These are phyloP conservation scores for Erythrocebus patas DNA, from an alignment of 2,113 vertebrate species.

Conservation along the genomic window DNA sequence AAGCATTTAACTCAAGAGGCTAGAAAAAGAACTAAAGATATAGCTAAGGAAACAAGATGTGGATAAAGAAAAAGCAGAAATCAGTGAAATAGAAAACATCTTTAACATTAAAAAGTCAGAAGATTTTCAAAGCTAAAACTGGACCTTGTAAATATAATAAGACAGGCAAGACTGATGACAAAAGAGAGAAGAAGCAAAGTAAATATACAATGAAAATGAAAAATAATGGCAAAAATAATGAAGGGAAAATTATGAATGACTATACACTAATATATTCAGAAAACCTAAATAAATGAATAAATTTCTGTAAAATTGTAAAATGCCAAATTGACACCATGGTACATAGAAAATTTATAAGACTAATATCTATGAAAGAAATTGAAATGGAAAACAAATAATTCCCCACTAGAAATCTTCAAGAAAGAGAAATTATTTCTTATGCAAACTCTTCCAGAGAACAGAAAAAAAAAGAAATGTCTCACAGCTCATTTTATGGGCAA, in stretches of 20 bases:
- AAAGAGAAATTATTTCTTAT: not conserved
- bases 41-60: not conserved
- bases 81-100: not conserved
- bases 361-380: not conserved
- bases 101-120: not conserved
- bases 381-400: not conserved
- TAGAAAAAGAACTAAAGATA: not conserved
- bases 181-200: not conserved
- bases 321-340: not conserved
- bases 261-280: rapidly evolving
- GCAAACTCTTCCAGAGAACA: not conserved
- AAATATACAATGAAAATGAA: not conserved
- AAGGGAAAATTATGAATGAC: not conserved
- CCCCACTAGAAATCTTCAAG: not conserved
- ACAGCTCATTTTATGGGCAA: not conserved
- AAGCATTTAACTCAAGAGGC: not conserved
- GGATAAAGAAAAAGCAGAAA: not conserved
- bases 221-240: not conserved
- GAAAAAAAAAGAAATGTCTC: not conserved
- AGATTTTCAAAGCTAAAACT: too few relatives aligned
- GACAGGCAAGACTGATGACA: not conserved
- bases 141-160: not conserved
- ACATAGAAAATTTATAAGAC: not conserved
- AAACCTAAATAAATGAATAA: not conserved
- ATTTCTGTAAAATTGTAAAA: not conserved